Conservation (phyloP, 2,888 invertebrate species). For the Panorpa germanica region DNA sequence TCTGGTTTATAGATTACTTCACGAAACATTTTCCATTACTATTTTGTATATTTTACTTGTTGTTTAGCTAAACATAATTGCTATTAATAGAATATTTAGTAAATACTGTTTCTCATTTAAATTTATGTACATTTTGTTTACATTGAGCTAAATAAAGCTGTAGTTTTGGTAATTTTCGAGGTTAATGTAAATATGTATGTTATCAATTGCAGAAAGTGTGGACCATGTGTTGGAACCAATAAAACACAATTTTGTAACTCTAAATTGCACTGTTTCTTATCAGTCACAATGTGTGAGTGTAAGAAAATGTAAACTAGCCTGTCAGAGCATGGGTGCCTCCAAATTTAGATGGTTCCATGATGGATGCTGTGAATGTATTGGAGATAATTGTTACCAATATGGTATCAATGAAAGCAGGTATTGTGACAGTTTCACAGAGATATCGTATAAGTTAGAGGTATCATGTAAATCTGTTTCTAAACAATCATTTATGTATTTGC, state of each 20-base stretch:
- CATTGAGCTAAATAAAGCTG: constrained; percentile 12
- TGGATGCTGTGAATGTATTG: constrained; percentile 87
- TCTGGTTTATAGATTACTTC: too few relatives aligned
- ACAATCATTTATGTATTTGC: constrained; percentile 11
- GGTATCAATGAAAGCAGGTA: constrained; percentile 75
- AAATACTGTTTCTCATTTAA: too few relatives aligned
- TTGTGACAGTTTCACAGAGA: constrained; percentile 11
- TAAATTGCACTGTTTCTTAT: constrained; percentile 85
- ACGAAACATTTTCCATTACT: too few relatives aligned
- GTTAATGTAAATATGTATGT: constrained; percentile 1
- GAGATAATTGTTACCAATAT: constrained; percentile 72
- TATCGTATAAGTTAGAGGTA: background rate
- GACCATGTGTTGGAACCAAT: constrained; percentile 41
- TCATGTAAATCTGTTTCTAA: background rate
- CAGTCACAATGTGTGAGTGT: constrained; percentile 77
- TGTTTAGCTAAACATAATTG: too few relatives aligned
- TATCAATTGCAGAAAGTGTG: constrained; percentile 33
- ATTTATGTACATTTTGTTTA: constrained; percentile 9
- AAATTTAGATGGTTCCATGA: constrained; percentile 78
- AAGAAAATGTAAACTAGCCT: constrained; percentile 69
- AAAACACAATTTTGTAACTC: constrained; percentile 40
- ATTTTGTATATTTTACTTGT: too few relatives aligned
- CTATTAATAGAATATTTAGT: too few relatives aligned
- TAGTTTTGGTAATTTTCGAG: background rate
- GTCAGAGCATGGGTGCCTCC: constrained; percentile 28